Conservation (phyloP, 2,113 vertebrate species). For the Nanorana parkeri region DNA sequence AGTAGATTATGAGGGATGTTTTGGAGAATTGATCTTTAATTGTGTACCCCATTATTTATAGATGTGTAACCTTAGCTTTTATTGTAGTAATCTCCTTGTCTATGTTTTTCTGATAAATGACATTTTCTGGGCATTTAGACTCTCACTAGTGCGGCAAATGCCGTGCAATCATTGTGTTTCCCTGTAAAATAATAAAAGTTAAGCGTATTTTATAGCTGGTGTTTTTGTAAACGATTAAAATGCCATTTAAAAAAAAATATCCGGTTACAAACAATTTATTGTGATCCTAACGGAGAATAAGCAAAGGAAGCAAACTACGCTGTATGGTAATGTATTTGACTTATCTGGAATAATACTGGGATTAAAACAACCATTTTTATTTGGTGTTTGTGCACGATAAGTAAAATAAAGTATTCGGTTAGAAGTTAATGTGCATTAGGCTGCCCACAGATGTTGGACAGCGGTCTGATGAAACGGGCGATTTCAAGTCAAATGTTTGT, state of each 20-base stretch:
- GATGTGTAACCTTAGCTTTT: neutral
- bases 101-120: constrained; percentile 12
- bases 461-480: too few species aligned
- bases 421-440: too few species aligned
- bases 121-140: constrained; percentile 33
- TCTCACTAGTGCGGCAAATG: neutral
- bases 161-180: neutral
- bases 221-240: constrained; percentile 49
- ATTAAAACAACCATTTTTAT: neutral
- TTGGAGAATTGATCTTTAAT: neutral
- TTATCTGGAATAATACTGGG: neutral
- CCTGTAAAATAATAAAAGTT: constrained; percentile 25
- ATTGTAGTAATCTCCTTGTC: constrained; percentile 25
- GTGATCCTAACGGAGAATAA: constrained; percentile 27
- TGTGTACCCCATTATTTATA: constrained; percentile 7
- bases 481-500: too few species aligned
- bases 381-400: too few species aligned
- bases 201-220: constrained; percentile 27
- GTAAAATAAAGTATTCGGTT: too few species aligned
- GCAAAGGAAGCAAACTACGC: neutral
- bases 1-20: neutral
- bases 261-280: constrained; percentile 48
- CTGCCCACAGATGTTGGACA: too few species aligned
- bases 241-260: constrained; percentile 35
- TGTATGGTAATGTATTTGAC: constrained; percentile 32